Percentiles rank a stretch among this genome's conserved stretches.
These are phyloP conservation scores for Drosophila diplacantha DNA, from an alignment of 2,888 invertebrate species.

Conservation along the genomic window DNA sequence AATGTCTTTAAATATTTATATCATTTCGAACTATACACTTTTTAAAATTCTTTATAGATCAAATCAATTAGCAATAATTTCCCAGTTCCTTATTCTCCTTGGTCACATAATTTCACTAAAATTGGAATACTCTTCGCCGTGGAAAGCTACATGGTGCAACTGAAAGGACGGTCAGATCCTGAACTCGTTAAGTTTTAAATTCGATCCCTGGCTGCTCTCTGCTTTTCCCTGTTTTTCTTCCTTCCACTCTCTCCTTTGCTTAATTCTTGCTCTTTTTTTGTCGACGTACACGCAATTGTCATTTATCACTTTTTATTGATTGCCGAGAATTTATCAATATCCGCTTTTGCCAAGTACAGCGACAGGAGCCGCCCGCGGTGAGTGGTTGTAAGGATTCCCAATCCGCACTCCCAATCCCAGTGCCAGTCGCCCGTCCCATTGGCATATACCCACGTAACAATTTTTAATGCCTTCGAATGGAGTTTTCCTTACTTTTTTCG, in stretches of 20 bases:
- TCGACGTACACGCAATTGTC: conserved; percentile 66
- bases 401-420: background rate
- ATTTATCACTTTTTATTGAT: conserved; percentile 72
- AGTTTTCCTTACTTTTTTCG: conserved; percentile 24
- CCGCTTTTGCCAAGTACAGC: conserved; percentile 61
- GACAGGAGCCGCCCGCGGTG: conserved; percentile 49
- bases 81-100: too few species aligned
- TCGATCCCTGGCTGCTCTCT: conserved; percentile 54
- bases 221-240: conserved; percentile 39
- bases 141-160: background rate
- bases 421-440: background rate
- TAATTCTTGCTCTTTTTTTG: conserved; percentile 22
- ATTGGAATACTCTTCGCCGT: background rate
- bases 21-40: too few species aligned
- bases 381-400: conserved; percentile 25
- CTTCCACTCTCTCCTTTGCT: conserved; percentile 15
- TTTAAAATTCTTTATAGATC: background rate
- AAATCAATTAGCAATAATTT: background rate
- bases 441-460: conserved; percentile 61
- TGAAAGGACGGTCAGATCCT: conserved; percentile 9
- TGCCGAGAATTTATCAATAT: conserved; percentile 70
- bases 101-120: background rate
- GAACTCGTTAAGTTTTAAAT: conserved; percentile 64
- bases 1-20: too few species aligned
- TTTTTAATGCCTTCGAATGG: conserved; percentile 67